Conservation (phyloP, 1,140 invertebrate genomes). For the Anoplophora glabripennis region DNA sequence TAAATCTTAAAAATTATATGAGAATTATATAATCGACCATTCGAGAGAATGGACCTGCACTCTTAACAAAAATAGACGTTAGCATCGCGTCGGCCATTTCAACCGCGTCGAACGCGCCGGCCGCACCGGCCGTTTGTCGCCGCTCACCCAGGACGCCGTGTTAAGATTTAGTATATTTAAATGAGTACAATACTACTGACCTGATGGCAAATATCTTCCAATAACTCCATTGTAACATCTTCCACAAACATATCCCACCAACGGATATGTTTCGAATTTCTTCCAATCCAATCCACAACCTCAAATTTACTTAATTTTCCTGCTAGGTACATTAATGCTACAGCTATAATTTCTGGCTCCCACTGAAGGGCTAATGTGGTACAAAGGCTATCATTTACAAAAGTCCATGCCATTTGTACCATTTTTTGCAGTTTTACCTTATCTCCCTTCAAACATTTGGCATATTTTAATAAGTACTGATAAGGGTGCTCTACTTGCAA, state of each 20-base stretch:
- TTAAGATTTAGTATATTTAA: no score
- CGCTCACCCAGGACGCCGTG: no score
- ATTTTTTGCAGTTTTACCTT: conserved; percentile 92
- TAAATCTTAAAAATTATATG: no score
- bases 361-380: conserved; percentile 96
- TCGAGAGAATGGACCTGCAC: no score
- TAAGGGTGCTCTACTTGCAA: conserved; percentile 98
- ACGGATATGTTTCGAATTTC: conserved; percentile 74
- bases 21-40: no score
- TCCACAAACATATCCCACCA: conserved; percentile 99
- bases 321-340: conserved; percentile 95
- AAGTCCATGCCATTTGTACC: conserved; percentile 99
- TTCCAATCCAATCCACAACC: conserved; percentile 87
- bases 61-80: no score
- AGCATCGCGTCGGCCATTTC: no score
- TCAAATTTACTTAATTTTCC: conserved; percentile 96
- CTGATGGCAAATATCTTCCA: conserved; percentile 98
- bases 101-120: no score
- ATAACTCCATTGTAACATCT: conserved; percentile 90
- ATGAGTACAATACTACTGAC: no score
- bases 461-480: conserved; percentile 90
- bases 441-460: conserved; percentile 94
- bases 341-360: conserved; percentile 98
- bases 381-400: conserved; percentile 97
- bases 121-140: no score